Evolutionary conservation across 2,113 vertebrate genomes (phyloP).

Genomic region (Engraulis encrasicolus): DNA sequence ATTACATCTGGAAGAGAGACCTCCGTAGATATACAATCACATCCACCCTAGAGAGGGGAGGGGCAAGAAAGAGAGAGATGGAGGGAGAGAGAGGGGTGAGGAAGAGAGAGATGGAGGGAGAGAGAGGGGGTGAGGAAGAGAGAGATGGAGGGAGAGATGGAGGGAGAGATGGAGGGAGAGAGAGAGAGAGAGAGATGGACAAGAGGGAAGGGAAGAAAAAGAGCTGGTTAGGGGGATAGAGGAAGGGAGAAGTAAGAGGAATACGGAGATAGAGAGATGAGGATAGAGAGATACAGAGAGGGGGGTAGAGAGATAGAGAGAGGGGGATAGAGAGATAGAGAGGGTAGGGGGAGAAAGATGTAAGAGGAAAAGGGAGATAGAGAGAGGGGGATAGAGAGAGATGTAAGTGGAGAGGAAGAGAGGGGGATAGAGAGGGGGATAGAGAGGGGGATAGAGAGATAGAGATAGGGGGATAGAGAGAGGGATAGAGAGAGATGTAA

Average conservation of each 20-base stretch:
- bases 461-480: too few relatives aligned
- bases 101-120: neutral
- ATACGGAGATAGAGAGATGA: neutral
- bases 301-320: neutral
- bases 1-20: conserved; percentile 84
- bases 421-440: neutral
- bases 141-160: neutral
- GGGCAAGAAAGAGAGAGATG: conserved; percentile 24
- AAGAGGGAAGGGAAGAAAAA: neutral
- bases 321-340: neutral
- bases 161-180: neutral
- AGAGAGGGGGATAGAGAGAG: neutral
- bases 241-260: neutral
- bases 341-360: neutral
- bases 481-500: neutral
- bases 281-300: neutral
- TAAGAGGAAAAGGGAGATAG: too few relatives aligned
- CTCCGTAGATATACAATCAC: conserved; percentile 95
- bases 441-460: neutral
- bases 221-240: neutral
- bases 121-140: neutral
- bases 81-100: neutral
- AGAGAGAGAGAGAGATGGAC: neutral
- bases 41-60: conserved; percentile 91
- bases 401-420: neutral